A percentile compares a stretch with the other conserved stretches of the same genome.
Conservation (phyloP, 2,797 vertebrate species). For the Chlorospingus flavigularis region DNA sequence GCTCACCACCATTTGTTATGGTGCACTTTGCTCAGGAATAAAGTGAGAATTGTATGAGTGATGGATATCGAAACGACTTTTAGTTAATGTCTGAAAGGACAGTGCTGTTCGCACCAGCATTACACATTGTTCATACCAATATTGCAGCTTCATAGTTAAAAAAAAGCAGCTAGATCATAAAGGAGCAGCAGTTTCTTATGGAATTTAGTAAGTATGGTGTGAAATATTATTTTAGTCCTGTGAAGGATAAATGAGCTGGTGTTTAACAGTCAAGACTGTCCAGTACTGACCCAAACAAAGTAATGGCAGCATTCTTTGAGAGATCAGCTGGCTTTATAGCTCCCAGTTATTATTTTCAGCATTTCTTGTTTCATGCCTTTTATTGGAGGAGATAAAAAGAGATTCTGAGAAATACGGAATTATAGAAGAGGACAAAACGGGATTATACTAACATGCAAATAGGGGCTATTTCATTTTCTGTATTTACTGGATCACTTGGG, state of each 20-base stretch:
- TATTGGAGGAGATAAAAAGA: background rate
- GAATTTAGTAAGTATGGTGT: background rate
- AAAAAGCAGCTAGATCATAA: background rate
- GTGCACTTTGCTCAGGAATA: background rate
- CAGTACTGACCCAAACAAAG: background rate
- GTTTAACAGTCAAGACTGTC: background rate
- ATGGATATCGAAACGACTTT: background rate
- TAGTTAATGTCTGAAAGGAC: background rate
- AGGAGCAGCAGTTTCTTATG: background rate
- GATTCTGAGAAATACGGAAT: background rate
- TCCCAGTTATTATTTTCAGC: background rate
- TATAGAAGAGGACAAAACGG: background rate
- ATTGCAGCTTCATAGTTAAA: background rate
- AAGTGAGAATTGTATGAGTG: background rate
- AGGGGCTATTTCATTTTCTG: background rate
- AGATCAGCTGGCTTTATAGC: background rate
- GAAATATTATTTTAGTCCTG: background rate
- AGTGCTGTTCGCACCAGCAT: background rate
- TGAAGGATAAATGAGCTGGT: background rate
- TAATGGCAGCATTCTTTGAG: background rate
- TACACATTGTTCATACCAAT: accelerated
- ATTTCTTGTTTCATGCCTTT: background rate
- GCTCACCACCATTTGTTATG: background rate
- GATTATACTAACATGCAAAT: background rate
- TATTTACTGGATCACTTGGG: background rate